phyloP scores from a whole-genome alignment of 2,888 invertebrate species.

The Coenonympha glycerion region DNA sequence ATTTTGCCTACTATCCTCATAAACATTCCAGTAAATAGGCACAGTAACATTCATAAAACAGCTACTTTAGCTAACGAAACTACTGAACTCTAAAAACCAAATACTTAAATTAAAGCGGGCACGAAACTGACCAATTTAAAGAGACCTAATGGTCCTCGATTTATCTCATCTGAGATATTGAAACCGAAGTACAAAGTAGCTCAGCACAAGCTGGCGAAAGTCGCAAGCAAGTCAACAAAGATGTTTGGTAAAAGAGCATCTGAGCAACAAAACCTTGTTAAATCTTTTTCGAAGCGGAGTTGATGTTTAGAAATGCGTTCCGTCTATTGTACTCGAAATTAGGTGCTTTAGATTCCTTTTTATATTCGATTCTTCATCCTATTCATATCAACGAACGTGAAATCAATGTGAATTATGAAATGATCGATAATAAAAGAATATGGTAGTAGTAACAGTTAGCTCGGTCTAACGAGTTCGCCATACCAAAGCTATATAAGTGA shows the following conservation, averaged over 20 bases:
- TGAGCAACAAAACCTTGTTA: constrained; percentile 67
- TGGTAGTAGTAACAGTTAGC: background rate
- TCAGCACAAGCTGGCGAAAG: constrained; percentile 37
- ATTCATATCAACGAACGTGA: constrained; percentile 22
- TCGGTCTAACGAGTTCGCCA: no score
- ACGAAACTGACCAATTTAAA: constrained; percentile 36
- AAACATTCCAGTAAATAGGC: no score
- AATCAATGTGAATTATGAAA: constrained; percentile 1
- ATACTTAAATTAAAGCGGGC: constrained; percentile 51
- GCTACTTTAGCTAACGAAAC: no score
- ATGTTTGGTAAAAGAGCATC: constrained; percentile 60
- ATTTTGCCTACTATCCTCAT: no score
- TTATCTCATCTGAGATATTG: constrained; percentile 12
- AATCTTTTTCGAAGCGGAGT: constrained; percentile 56
- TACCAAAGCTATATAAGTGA: no score
- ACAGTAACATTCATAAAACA: no score
- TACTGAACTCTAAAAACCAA: constrained; percentile 60
- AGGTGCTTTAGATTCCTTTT: constrained; percentile 44
- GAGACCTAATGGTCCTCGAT: constrained; percentile 35
- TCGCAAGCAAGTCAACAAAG: constrained; percentile 49
- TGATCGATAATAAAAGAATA: background rate
- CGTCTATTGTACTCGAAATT: constrained; percentile 37
- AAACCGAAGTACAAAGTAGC: constrained; percentile 24
- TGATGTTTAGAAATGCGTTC: constrained; percentile 43
- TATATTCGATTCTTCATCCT: constrained; percentile 36